These are phyloP conservation scores for Anisognathus igniventris DNA, from an alignment of 2,797 vertebrate genomes.

Conservation along the genomic window DNA sequence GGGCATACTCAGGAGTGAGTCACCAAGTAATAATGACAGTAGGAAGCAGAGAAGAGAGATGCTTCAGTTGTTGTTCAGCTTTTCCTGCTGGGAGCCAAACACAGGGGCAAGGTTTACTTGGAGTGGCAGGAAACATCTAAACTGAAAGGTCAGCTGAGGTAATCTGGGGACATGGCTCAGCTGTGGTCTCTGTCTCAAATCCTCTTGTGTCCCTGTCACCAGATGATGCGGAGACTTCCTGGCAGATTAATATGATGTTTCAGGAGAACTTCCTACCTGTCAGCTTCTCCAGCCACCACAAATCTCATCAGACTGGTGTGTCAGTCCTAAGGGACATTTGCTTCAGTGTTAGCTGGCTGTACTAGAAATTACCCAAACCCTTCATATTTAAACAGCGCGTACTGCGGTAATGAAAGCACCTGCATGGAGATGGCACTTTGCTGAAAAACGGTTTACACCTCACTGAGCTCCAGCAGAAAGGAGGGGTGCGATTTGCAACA, in stretches of 20 bases:
- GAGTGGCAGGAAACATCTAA: background rate
- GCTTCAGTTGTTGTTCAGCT: background rate
- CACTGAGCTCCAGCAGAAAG: background rate
- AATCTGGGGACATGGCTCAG: background rate
- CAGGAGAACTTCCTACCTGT: background rate
- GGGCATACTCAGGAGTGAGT: conserved; percentile 19
- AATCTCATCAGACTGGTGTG: background rate
- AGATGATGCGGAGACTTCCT: background rate
- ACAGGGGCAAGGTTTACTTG: background rate
- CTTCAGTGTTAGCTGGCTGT: background rate
- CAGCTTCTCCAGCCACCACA: background rate
- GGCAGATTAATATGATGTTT: background rate
- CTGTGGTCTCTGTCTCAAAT: background rate
- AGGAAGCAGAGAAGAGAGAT: background rate
- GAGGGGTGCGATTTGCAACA: background rate
- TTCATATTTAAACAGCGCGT: background rate
- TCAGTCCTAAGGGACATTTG: background rate
- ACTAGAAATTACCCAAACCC: background rate
- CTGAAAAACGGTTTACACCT: background rate
- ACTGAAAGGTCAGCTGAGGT: background rate
- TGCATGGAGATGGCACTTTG: background rate
- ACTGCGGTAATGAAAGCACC: background rate
- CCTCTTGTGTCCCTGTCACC: background rate
- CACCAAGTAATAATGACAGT: background rate
- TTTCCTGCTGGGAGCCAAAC: background rate